Evolutionary conservation across 2,797 vertebrate genomes (phyloP).

Genomic region (Eulemur rubriventer): DNA sequence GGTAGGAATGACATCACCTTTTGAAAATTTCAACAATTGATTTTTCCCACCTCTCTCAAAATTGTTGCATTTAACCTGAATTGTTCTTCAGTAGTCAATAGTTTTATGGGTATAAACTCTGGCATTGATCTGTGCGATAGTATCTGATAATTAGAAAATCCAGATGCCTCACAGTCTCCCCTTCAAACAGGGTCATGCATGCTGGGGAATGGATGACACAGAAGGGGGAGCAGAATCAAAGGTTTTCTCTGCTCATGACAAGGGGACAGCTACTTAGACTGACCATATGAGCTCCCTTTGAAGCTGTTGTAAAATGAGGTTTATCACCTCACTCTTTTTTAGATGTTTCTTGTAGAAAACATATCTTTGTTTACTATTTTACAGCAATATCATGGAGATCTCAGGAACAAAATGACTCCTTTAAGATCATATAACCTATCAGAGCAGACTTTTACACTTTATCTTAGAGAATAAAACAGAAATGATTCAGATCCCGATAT

Average conservation of each 20-base stretch:
- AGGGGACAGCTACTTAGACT: not conserved
- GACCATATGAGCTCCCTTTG: not conserved
- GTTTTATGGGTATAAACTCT: not conserved
- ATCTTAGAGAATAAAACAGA: not conserved
- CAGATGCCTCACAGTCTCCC: not conserved
- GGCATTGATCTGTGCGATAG: not conserved
- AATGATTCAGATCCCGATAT: not conserved
- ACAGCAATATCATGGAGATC: not conserved
- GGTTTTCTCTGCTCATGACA: not conserved
- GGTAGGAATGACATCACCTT: not conserved
- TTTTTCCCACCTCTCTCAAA: slow-evolving; percentile 2
- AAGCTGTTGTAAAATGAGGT: not conserved
- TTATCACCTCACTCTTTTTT: not conserved
- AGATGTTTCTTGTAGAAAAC: not conserved
- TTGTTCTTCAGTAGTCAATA: not conserved
- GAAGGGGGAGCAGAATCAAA: not conserved
- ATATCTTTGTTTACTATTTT: not conserved
- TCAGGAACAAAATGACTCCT: not conserved
- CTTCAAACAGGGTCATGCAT: not conserved
- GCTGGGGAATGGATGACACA: too few species aligned
- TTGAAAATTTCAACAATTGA: not conserved
- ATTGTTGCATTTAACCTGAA: not conserved
- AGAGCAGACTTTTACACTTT: not conserved
- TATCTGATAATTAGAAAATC: not conserved
- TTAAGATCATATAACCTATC: not conserved